Evolutionary conservation across 2,888 invertebrate genomes (phyloP).

Genomic region (Geotrupes spiniger): DNA sequence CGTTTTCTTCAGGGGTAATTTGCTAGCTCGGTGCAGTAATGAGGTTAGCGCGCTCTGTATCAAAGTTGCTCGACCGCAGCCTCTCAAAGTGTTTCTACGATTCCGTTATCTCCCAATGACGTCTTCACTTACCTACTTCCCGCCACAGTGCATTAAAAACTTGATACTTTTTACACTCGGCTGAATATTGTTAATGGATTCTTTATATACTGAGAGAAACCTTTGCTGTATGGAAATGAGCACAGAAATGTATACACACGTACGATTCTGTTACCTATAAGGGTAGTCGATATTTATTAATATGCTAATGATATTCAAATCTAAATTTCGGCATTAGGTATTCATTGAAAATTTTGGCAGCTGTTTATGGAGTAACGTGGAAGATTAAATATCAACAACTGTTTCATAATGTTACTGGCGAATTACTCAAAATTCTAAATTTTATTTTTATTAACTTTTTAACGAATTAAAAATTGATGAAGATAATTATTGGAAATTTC

Average conservation of each 20-base stretch:
- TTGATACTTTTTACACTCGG: conserved; percentile 50
- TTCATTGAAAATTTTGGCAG: too few relatives aligned
- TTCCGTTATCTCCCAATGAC: conserved; percentile 44
- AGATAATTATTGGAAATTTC: too few relatives aligned
- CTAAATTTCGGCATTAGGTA: conserved; percentile 8
- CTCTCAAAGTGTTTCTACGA: conserved; percentile 38
- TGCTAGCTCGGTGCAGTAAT: conserved; percentile 30
- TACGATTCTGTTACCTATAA: conserved; percentile 25
- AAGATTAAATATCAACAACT: conserved; percentile 6
- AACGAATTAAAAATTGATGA: too few relatives aligned
- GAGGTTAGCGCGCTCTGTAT: conserved; percentile 35
- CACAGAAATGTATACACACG: conserved; percentile 5
- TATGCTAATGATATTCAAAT: too few relatives aligned
- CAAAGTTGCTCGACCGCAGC: conserved; percentile 35
- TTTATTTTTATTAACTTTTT: too few relatives aligned
- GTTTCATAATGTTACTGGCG: too few relatives aligned
- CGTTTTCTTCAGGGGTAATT: conserved; percentile 29
- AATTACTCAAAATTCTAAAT: too few relatives aligned
- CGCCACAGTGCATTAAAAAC: conserved; percentile 45
- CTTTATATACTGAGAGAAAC: conserved; percentile 38
- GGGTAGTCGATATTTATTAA: conserved; percentile 35
- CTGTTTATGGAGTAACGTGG: too few relatives aligned
- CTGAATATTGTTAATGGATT: conserved; percentile 50
- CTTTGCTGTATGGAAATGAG: conserved; percentile 37
- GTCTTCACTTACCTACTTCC: conserved; percentile 45